Evolutionary conservation across 2,113 vertebrate genomes (phyloP).

Genomic region (Pangasianodon hypophthalmus): DNA sequence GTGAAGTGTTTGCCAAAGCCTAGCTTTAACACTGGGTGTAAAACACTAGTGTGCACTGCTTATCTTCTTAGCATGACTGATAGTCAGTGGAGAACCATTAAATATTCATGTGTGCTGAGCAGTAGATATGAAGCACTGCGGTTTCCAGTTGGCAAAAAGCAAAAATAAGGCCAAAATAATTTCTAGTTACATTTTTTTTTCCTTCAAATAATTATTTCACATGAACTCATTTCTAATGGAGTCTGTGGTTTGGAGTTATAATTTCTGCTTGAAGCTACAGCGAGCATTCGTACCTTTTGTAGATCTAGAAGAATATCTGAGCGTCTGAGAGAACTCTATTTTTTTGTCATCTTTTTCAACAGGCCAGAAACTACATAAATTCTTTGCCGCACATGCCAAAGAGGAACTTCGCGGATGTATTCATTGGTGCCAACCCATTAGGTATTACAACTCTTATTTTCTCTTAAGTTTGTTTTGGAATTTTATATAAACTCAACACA

Average conservation of each 20-base stretch:
- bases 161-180: not conserved
- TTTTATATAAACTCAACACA: not conserved
- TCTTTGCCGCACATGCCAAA: conserved; percentile 94
- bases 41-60: not conserved
- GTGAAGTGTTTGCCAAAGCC: not conserved
- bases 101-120: not conserved
- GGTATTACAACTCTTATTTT: conserved; percentile 74
- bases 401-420: conserved; percentile 97
- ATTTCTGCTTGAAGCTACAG: not conserved
- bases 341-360: conserved; percentile 46
- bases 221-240: not conserved
- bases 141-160: not conserved
- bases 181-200: not conserved
- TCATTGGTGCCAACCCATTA: conserved; percentile 94
- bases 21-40: conserved; percentile 12
- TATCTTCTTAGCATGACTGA: not conserved
- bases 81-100: not conserved
- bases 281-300: not conserved
- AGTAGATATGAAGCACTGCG: not conserved
- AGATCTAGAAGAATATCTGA: not conserved
- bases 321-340: not conserved
- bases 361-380: conserved; percentile 98
- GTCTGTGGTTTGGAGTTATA: not conserved
- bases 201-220: not conserved
- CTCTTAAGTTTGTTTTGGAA: not conserved